A percentile compares a stretch with the other conserved stretches of the same genome.
Conservation (phyloP, 1,140 invertebrate species). For the Teleopsis dalmanni region DNA sequence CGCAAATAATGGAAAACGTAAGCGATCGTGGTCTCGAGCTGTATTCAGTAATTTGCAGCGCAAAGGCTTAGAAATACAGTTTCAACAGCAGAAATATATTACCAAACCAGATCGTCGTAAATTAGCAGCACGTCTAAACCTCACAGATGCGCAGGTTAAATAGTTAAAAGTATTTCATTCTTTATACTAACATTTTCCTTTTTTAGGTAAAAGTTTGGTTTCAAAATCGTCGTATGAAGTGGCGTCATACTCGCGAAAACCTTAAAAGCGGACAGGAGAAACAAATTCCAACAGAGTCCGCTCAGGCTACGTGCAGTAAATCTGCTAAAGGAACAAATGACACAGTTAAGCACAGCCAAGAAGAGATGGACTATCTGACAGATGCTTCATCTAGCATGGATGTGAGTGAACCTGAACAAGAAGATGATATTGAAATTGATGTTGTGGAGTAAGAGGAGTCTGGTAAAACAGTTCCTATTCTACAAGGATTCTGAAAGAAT, state of each 20-base stretch:
- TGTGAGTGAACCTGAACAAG: conserved; percentile 20
- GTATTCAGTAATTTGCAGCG: conserved; percentile 92
- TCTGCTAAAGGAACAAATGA: background rate
- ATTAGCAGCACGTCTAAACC: conserved; percentile 85
- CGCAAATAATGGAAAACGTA: conserved; percentile 55
- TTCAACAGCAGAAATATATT: conserved; percentile 95
- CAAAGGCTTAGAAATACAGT: conserved; percentile 88
- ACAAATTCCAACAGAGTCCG: conserved; percentile 1
- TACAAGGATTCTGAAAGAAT: too few relatives aligned
- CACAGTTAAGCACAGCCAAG: background rate
- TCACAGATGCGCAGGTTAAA: conserved; percentile 88
- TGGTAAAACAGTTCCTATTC: too few relatives aligned
- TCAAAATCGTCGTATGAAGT: conserved; percentile 89
- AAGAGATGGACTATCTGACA: conserved; percentile 15
- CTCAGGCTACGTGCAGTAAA: conserved; percentile 1
- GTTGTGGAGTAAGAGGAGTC: conserved; percentile 38
- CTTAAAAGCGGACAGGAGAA: conserved; percentile 44
- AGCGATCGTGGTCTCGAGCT: conserved; percentile 86
- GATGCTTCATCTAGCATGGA: conserved; percentile 26
- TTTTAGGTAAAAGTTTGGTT: conserved; percentile 86
- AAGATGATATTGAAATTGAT: conserved; percentile 47
- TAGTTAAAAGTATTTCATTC: background rate
- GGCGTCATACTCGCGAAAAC: conserved; percentile 73
- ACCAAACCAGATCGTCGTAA: conserved; percentile 95
- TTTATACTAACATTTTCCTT: conserved; percentile 7